Conservation (phyloP, 2,113 vertebrate species). For the Hyperoodon ampullatus region DNA sequence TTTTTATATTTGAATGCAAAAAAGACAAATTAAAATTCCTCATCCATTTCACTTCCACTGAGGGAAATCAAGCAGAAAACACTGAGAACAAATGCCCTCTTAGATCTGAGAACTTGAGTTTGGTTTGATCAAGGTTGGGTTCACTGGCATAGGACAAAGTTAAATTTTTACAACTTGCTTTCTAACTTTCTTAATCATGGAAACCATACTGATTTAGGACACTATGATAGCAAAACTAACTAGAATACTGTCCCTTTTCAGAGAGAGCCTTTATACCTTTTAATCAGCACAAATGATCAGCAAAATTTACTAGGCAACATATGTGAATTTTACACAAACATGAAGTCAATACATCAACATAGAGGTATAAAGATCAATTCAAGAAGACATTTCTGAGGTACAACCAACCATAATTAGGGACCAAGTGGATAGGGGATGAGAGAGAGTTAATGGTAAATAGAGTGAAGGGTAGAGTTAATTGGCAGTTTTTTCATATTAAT, state of each 20-base stretch:
- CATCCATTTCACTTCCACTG: conserved; percentile 60
- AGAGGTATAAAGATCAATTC: neutral
- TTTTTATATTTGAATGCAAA: conserved; percentile 76
- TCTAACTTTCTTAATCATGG: conserved; percentile 40
- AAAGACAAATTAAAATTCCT: conserved; percentile 77
- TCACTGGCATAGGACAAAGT: conserved; percentile 40
- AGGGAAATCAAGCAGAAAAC: conserved; percentile 71
- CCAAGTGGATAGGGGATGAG: neutral
- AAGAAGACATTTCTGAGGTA: conserved; percentile 22
- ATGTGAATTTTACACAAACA: conserved; percentile 1
- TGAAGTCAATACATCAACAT: neutral
- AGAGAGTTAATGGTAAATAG: neutral
- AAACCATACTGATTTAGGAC: conserved; percentile 33
- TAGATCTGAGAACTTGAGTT: conserved; percentile 23
- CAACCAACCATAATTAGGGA: neutral
- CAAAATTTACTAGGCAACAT: conserved; percentile 32
- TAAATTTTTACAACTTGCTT: conserved; percentile 33
- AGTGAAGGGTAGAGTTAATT: neutral
- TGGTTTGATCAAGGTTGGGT: conserved; percentile 44
- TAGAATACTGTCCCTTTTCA: neutral
- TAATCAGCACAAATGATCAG: conserved; percentile 11
- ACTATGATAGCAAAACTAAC: conserved; percentile 14
- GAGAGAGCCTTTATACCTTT: conserved; percentile 13
- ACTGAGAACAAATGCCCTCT: conserved; percentile 44
- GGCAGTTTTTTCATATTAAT: conserved; percentile 4